These are phyloP conservation scores for Littorina saxatilis DNA, from an alignment of 1,140 invertebrate genomes.

Conservation along the genomic window DNA sequence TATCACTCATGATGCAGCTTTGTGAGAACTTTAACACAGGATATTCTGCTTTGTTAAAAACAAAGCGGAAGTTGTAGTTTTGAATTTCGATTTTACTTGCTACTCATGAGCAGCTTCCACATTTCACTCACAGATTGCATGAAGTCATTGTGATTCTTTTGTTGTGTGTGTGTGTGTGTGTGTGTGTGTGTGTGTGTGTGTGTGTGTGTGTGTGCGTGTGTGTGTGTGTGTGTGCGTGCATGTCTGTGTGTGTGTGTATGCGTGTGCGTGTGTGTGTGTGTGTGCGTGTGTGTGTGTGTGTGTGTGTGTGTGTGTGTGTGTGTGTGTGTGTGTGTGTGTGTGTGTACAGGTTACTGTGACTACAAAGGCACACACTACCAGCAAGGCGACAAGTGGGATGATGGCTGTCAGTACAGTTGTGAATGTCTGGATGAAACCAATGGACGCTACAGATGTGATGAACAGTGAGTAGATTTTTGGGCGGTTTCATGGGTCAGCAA, in stretches of 20 bases:
- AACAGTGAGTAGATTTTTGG: conserved; percentile 55
- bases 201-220: neutral
- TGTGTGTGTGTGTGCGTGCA: neutral
- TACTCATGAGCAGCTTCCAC: no score
- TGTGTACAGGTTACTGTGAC: conserved; percentile 52
- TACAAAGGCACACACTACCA: conserved; percentile 57
- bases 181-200: neutral
- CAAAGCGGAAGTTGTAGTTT: no score
- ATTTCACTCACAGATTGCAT: no score
- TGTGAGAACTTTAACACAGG: no score
- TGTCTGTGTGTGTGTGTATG: no score
- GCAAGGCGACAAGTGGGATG: conserved; percentile 62
- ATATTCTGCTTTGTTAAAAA: no score
- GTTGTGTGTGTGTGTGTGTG: no score
- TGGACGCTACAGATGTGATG: conserved; percentile 61
- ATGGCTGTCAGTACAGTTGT: conserved; percentile 61
- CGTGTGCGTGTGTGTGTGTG: neutral
- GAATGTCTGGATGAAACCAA: conserved; percentile 56
- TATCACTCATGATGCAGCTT: no score
- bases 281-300: conserved; percentile 10
- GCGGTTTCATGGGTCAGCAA: no score
- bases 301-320: conserved; percentile 12
- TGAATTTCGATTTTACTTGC: no score
- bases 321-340: conserved; percentile 12
- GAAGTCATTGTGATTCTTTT: no score